Base-by-base conservation (phyloP, 2,797 vertebrate genomes). In the Falco concolor region DNA sequence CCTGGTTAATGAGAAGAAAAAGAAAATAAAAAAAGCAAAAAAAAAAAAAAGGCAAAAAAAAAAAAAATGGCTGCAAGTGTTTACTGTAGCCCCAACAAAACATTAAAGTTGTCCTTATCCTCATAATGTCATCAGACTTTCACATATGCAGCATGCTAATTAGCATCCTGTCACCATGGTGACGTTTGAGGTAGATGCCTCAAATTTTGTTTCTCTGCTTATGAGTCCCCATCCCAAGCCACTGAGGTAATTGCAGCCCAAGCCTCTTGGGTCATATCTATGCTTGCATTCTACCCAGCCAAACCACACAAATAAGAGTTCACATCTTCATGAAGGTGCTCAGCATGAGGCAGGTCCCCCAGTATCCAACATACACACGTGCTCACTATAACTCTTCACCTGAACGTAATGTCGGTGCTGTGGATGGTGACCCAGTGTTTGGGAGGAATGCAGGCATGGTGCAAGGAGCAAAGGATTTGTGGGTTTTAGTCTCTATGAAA, bases 131-230 rank as follows among this genome's bases (percentile, higher is more conserved):
- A 54, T 14, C 40, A 40, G 40, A 40, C 22, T 60, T 65, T 22
- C 45, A 72, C 8, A 7, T 9, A 17, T 12, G 21, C 23, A 73
- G 19, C 21, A 34, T 73, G 30, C 40, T 67, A 11, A 22, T 42
- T 64, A 67, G 40, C 32, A 10, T 49, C 52, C 23, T 40, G 7
- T 72, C 34, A 25, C 40, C 47, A 11, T 17, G 23, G 40, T 38
- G 59, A 23, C 0, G 0, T 60, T n/a, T 44, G 59, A 54, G 40
- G 23, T 11, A 30, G 45, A 36, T 1, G 3, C 40, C 23, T 64
- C 30, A 8, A 16, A 49, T n/a, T 54, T 77, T 44, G 8, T 11
- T 65, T 47, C 6, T 25, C 22, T 65, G 2, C 34, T 54, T 16
- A 20, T 15, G 19, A 45, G 9, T 38, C 32, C 32, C 16, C 17